A percentile compares a stretch with the other conserved stretches of the same genome.
phyloP scores from a whole-genome alignment of 2,113 vertebrate genomes.

The Seriola quinqueradiata region DNA sequence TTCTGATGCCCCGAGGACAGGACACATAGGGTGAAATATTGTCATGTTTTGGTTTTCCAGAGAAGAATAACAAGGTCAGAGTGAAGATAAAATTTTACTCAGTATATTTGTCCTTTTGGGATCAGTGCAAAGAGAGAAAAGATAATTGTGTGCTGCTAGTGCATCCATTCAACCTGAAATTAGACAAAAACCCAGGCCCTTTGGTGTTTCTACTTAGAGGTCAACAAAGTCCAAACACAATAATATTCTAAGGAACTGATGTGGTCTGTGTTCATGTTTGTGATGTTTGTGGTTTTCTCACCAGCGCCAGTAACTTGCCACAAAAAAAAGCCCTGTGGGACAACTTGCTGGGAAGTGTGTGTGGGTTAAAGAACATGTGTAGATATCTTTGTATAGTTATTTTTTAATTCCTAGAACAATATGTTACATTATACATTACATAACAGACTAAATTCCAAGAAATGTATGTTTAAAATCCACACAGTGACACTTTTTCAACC shows the following conservation, averaged over 20 bases:
- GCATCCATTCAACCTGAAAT: slow-evolving; percentile 14
- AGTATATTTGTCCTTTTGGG: slow-evolving; percentile 10
- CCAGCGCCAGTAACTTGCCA: slow-evolving; percentile 5
- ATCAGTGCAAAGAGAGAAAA: background rate
- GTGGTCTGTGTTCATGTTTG: slow-evolving; percentile 2
- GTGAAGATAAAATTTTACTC: slow-evolving; percentile 18
- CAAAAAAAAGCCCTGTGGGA: background rate
- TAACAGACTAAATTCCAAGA: background rate
- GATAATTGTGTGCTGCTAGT: background rate
- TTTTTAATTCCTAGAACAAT: slow-evolving; percentile 1
- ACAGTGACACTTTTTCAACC: background rate
- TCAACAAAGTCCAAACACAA: slow-evolving; percentile 6
- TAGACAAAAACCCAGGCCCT: background rate
- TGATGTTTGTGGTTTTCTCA: slow-evolving; percentile 21
- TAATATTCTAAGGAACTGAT: background rate
- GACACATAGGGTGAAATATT: slow-evolving; percentile 55
- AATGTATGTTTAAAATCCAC: slow-evolving; percentile 22
- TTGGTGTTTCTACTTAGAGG: background rate
- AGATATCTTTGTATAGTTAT: slow-evolving; percentile 1
- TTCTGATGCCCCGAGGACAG: slow-evolving; percentile 37
- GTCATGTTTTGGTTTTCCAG: slow-evolving; percentile 39
- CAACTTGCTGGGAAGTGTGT: slow-evolving; percentile 17
- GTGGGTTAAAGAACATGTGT: slow-evolving; percentile 14
- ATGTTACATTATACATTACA: background rate
- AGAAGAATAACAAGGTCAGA: slow-evolving; percentile 39